A percentile compares a stretch with the other conserved stretches of the same genome.
Evolutionary conservation across 2,113 vertebrate species (phyloP).

Genomic region (Holacanthus passer): DNA sequence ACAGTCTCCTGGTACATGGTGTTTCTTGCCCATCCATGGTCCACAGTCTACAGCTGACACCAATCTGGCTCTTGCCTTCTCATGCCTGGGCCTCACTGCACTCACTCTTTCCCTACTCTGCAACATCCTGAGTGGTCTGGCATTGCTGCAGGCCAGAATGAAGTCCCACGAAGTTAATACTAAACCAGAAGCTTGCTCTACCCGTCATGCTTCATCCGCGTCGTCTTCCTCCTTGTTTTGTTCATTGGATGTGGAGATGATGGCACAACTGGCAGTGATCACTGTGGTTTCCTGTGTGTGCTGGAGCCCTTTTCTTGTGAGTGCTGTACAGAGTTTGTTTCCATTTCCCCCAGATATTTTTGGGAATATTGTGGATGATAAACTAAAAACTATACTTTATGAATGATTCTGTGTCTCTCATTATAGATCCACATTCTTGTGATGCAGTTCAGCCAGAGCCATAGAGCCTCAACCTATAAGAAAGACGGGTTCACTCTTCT

Average conservation of each 20-base stretch:
- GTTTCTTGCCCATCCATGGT: conserved; percentile 83
- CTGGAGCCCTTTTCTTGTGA: conserved; percentile 90
- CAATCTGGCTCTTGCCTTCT: conserved; percentile 84
- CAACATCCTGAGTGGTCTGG: conserved; percentile 85
- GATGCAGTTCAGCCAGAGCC: conserved; percentile 57
- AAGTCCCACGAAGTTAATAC: conserved; percentile 27
- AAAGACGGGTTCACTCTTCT: conserved; percentile 79
- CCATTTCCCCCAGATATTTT: neutral
- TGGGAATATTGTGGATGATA: neutral
- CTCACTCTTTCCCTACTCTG: conserved; percentile 85
- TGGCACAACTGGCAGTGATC: conserved; percentile 87
- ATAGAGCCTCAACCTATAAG: neutral
- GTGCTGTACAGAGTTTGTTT: conserved; percentile 54
- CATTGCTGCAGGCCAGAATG: conserved; percentile 83
- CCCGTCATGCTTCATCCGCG: conserved; percentile 10
- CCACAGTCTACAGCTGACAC: conserved; percentile 69
- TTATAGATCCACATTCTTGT: conserved; percentile 75
- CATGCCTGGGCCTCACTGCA: conserved; percentile 83
- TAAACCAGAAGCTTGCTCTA: neutral
- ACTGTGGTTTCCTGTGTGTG: conserved; percentile 89
- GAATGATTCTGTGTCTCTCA: conserved; percentile 24
- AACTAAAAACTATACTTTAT: conserved; percentile 4
- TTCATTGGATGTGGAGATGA: conserved; percentile 89
- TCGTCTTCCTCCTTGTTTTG: conserved; percentile 57
- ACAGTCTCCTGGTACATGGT: conserved; percentile 88